Base-by-base conservation (phyloP, 2,113 vertebrate genomes). In the Felis catus region DNA sequence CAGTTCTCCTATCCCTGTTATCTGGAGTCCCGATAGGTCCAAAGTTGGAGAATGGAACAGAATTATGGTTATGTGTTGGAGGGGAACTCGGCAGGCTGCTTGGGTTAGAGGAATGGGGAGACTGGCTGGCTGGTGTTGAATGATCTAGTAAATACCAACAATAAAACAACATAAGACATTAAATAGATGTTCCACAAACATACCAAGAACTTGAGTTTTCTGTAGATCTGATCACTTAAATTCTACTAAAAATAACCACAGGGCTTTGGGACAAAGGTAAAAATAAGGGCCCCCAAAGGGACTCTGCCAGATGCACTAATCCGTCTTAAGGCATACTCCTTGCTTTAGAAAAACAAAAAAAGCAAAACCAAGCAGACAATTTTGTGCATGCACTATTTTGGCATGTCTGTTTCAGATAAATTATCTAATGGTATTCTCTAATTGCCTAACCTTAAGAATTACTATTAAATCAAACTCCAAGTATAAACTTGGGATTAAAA, bases 81-180 rank as follows among this genome's bases (percentile, higher is more conserved):
- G 99, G 99, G 91, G 99, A 99, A 91, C 99, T 99, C 51, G 99
- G 99, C 98, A 99, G 99, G 97, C 99, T 99, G 99, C 99, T 99
- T 95, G 99, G 99, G 98, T 99, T 99, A 96, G 99, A 99, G 70
- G 99, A 99, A 98, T 99, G 99, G 98, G 99, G 99, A 82, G 99
- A 99, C 95, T 99, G 99, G 98, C 99, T 99, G 98, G 99, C 99
- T 97, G 99, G 99, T 98, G 99, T 99, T 4, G 99, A 99, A 99
- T 99, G 99, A 98, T 99, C 99, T 99, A 89, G 61, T 39, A 82
- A 98, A 97, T 19, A 88, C 86, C 2, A 97, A 97, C 70, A 98
- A 98, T 8, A 66, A 1, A 97, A 97, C 70, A 98, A 98, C 10
- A 63, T 1, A 98, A 88, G 45, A 21, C 70, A 97, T 19, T 15